Percentiles rank a stretch among this genome's conserved stretches.
Evolutionary conservation across 2,797 vertebrate species (phyloP).

Genomic region (Crocidura indochinensis): DNA sequence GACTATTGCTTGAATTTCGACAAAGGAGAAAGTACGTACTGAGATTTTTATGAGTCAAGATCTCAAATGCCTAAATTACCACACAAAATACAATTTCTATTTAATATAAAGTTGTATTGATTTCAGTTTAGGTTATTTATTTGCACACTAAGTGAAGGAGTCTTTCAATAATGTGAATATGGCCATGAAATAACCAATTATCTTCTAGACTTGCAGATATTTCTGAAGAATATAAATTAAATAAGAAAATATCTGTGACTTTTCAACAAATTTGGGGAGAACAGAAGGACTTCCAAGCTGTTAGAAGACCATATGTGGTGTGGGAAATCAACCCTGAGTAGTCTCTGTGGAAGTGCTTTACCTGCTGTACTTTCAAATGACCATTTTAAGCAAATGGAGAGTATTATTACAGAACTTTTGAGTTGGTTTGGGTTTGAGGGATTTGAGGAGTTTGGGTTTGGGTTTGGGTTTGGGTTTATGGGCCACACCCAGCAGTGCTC

Average conservation of each 20-base stretch:
- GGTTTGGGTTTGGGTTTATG: too few relatives aligned
- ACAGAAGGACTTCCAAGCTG: too few relatives aligned
- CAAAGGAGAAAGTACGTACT: background rate
- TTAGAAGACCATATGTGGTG: too few relatives aligned
- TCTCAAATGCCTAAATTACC: background rate
- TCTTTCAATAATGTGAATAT: background rate
- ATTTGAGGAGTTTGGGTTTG: too few relatives aligned
- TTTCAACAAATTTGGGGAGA: too few relatives aligned
- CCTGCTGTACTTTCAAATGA: background rate
- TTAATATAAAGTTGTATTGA: background rate
- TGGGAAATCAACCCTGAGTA: too few relatives aligned
- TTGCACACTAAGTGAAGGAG: background rate
- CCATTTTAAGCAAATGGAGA: slow-evolving; percentile 39
- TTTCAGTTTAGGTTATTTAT: background rate
- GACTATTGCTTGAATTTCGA: background rate
- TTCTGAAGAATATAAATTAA: slow-evolving; percentile 54
- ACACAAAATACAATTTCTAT: slow-evolving; percentile 27
- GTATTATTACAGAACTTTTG: background rate
- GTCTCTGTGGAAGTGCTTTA: too few relatives aligned
- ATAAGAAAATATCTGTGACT: slow-evolving; percentile 26
- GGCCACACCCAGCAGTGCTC: too few relatives aligned
- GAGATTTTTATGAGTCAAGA: background rate
- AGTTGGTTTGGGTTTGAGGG: too few relatives aligned
- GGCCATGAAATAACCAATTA: slow-evolving; percentile 32
- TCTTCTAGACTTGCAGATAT: background rate